phyloP scores from a whole-genome alignment of 2,113 vertebrate species.

The Hyperoodon ampullatus region DNA sequence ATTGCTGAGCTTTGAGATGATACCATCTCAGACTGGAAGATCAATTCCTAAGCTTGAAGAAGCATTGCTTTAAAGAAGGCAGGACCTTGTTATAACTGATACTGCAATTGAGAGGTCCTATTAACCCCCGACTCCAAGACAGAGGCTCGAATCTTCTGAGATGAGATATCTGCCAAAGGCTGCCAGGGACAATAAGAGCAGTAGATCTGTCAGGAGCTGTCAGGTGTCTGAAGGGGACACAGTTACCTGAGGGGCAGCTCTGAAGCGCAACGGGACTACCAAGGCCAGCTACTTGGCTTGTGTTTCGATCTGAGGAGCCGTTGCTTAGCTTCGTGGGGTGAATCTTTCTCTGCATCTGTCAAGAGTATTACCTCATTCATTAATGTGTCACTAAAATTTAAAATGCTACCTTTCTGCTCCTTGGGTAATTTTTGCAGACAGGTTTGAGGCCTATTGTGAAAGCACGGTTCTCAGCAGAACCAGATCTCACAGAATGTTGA shows the following conservation, averaged over 20 bases:
- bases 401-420: conserved; percentile 31
- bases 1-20: background rate
- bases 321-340: background rate
- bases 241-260: background rate
- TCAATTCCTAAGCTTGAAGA: background rate
- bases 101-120: background rate
- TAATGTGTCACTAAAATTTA: conserved; percentile 64
- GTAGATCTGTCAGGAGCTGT: background rate
- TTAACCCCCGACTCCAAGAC: conserved; percentile 2
- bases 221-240: background rate
- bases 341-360: conserved; percentile 9
- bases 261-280: background rate
- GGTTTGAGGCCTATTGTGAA: background rate
- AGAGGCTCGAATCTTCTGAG: conserved; percentile 24
- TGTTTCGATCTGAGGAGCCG: conserved; percentile 23
- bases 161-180: background rate
- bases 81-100: background rate
- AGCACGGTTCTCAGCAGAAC: background rate
- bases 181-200: background rate
- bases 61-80: background rate
- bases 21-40: background rate
- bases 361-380: conserved; percentile 51
- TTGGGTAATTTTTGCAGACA: conserved; percentile 34
- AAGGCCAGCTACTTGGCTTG: background rate
- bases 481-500: background rate